Evolutionary conservation across 2,888 invertebrate species (phyloP).

Genomic region (Scaptomyza cyrtandrae): DNA sequence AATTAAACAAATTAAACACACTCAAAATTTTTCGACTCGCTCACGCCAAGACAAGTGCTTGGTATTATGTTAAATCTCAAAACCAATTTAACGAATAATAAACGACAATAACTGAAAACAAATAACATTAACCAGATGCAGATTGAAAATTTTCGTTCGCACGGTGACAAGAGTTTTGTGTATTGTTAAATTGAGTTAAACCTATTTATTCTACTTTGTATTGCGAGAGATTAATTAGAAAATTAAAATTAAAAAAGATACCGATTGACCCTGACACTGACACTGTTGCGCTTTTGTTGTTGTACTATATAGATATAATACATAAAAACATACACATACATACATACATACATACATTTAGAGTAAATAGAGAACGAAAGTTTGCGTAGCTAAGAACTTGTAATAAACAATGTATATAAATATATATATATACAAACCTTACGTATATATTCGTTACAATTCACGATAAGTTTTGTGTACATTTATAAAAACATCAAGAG

Average conservation of each 20-base stretch:
- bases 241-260: slow-evolving; percentile 27
- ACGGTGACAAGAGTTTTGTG: slow-evolving; percentile 64
- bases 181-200: slow-evolving; percentile 46
- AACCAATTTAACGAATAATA: slow-evolving; percentile 3
- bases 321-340: slow-evolving; percentile 31
- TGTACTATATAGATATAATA: slow-evolving; percentile 68
- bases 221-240: slow-evolving; percentile 32
- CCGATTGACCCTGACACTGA: slow-evolving; percentile 72
- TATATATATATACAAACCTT: slow-evolving; percentile 3
- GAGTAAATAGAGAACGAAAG: slow-evolving; percentile 44
- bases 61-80: slow-evolving; percentile 1
- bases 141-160: slow-evolving; percentile 42
- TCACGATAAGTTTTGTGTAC: slow-evolving; percentile 72
- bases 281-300: slow-evolving; percentile 80
- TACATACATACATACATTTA: slow-evolving; percentile 55
- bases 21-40: slow-evolving; percentile 19
- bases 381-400: slow-evolving; percentile 54
- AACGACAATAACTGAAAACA: slow-evolving; percentile 25
- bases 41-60: slow-evolving; percentile 10
- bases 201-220: slow-evolving; percentile 51
- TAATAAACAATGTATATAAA: slow-evolving; percentile 54
- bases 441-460: slow-evolving; percentile 49
- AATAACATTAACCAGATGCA: slow-evolving; percentile 42
- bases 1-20: slow-evolving; percentile 15
- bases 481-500: slow-evolving; percentile 53